These are phyloP conservation scores for Pantelozetes paolii DNA, from an alignment of 2,888 invertebrate species.

Conservation along the genomic window DNA sequence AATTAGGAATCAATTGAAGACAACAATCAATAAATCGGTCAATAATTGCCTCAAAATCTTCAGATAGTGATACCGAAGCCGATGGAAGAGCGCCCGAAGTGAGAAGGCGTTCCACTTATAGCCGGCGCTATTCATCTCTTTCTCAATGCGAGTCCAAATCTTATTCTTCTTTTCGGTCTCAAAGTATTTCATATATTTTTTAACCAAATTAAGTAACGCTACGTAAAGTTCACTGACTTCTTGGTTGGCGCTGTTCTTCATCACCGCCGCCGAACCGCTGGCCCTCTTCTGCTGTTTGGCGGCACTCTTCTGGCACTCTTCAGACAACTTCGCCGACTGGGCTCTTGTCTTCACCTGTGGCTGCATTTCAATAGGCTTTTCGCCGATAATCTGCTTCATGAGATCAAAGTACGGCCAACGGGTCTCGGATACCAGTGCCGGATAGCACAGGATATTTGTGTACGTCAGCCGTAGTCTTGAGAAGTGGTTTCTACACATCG, in stretches of 20 bases:
- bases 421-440: not conserved
- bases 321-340: not conserved
- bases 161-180: slow-evolving; percentile 5
- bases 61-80: slow-evolving; percentile 1
- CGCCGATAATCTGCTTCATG: slow-evolving; percentile 10
- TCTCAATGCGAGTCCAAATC: not conserved
- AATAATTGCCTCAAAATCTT: slow-evolving; percentile 24
- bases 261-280: not conserved
- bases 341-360: slow-evolving; percentile 8
- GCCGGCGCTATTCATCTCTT: not conserved
- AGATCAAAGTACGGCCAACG: slow-evolving; percentile 26
- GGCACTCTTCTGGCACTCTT: not conserved
- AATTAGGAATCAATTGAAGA: no score
- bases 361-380: not conserved
- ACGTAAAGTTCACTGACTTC: slow-evolving; percentile 17
- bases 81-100: slow-evolving; percentile 3
- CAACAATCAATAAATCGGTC: no score
- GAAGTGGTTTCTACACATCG: slow-evolving; percentile 6
- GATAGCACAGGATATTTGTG: slow-evolving; percentile 7
- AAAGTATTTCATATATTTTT: slow-evolving; percentile 23
- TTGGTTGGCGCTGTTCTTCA: slow-evolving; percentile 20
- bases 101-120: slow-evolving; percentile 13
- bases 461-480: not conserved
- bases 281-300: not conserved
- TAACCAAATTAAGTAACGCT: slow-evolving; percentile 9